Evolutionary conservation across 2,113 vertebrate genomes (phyloP).

Genomic region (Corvus cornix): DNA sequence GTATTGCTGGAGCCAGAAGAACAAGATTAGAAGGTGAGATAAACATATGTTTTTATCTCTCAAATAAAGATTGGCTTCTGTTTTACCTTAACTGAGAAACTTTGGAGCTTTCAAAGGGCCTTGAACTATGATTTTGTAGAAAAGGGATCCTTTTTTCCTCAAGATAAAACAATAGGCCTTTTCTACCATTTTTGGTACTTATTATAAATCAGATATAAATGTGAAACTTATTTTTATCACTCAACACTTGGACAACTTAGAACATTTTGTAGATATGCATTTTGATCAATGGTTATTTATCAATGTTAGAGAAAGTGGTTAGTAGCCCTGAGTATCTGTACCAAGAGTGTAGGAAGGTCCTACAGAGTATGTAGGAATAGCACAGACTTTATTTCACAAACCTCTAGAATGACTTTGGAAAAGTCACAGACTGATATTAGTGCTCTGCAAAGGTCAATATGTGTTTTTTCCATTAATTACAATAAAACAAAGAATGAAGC

Average conservation of each 20-base stretch:
- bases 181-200: not conserved
- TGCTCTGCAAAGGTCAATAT: not conserved
- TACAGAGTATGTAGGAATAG: not conserved
- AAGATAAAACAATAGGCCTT: not conserved
- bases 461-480: not conserved
- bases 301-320: not conserved
- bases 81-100: not conserved
- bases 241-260: not conserved
- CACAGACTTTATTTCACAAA: not conserved
- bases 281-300: not conserved
- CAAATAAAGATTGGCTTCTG: conserved; percentile 22
- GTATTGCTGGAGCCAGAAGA: conserved; percentile 27
- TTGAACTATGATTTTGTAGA: not conserved
- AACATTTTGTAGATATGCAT: not conserved
- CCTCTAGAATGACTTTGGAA: not conserved
- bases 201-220: not conserved
- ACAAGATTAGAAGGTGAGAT: conserved; percentile 53
- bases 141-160: not conserved
- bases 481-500: not conserved
- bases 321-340: not conserved
- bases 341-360: not conserved
- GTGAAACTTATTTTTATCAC: not conserved
- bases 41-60: conserved; percentile 45
- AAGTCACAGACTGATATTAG: not conserved
- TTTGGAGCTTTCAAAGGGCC: not conserved